Conservation (phyloP, 2,888 invertebrate genomes). For the Drosophila rellima region DNA sequence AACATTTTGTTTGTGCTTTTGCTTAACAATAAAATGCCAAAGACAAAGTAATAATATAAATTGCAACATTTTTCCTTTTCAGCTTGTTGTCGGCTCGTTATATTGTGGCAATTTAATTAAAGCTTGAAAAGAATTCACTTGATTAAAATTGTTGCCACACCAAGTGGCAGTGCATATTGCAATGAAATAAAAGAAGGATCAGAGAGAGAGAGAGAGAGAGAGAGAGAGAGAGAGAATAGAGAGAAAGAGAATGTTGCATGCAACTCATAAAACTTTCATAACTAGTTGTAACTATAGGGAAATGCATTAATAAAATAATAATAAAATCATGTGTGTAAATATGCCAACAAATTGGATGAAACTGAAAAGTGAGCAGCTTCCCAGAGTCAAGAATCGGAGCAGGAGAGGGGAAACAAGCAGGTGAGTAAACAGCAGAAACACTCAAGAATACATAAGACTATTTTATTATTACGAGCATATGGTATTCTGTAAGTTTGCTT, state of each 20-base stretch:
- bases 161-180: conserved; percentile 12
- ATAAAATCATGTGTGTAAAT: conserved; percentile 35
- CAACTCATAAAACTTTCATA: conserved; percentile 51
- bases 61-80: conserved; percentile 42
- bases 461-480: neutral
- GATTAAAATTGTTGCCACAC: conserved; percentile 56
- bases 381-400: neutral
- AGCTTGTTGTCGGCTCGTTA: conserved; percentile 13
- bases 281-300: conserved; percentile 39
- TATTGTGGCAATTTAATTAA: conserved; percentile 66
- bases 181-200: conserved; percentile 16
- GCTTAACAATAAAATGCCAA: conserved; percentile 32
- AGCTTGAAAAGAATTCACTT: conserved; percentile 65
- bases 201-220: neutral
- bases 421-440: conserved; percentile 8
- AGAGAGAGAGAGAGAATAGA: conserved; percentile 1
- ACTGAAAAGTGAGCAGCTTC: conserved; percentile 16
- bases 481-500: neutral
- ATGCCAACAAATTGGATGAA: conserved; percentile 42
- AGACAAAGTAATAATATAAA: conserved; percentile 42
- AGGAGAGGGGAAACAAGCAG: neutral
- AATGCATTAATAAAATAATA: conserved; percentile 50
- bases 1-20: conserved; percentile 12
- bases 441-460: conserved; percentile 14
- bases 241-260: conserved; percentile 12